Conservation (phyloP, 2,797 vertebrate species). For the Myotis myotis region DNA sequence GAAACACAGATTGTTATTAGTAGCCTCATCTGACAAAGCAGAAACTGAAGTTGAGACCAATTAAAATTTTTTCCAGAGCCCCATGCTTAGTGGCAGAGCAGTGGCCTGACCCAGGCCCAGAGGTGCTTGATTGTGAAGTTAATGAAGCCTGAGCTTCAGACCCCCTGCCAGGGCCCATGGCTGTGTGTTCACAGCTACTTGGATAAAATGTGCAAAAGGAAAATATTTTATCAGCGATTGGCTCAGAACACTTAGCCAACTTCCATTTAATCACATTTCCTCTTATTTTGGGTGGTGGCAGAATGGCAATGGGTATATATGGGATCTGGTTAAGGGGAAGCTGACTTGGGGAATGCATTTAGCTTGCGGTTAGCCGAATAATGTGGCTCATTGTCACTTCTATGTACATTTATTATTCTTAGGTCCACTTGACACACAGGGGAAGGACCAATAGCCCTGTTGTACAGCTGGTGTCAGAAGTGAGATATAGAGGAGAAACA, state of each 20-base stretch:
- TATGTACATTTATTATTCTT: neutral
- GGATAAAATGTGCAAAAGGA: neutral
- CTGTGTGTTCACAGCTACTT: neutral
- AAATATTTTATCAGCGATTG: neutral
- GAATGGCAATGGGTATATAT: neutral
- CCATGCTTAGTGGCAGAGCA: neutral
- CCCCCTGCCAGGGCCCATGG: neutral
- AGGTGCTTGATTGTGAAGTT: neutral
- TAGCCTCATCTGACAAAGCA: neutral
- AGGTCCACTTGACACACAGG: neutral
- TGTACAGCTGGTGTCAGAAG: neutral
- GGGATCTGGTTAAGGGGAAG: neutral
- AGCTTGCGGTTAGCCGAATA: neutral
- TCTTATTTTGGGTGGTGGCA: neutral
- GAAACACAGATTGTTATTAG: neutral
- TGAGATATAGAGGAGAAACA: neutral
- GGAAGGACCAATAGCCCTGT: neutral
- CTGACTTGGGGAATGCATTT: neutral
- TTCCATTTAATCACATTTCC: neutral
- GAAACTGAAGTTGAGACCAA: neutral
- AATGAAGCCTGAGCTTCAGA: neutral
- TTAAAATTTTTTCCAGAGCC: neutral
- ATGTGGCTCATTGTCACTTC: neutral
- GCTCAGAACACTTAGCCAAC: neutral
- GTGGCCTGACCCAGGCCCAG: neutral